Evolutionary conservation across 2,113 vertebrate species (phyloP).

Genomic region (Podarcis cretensis): DNA sequence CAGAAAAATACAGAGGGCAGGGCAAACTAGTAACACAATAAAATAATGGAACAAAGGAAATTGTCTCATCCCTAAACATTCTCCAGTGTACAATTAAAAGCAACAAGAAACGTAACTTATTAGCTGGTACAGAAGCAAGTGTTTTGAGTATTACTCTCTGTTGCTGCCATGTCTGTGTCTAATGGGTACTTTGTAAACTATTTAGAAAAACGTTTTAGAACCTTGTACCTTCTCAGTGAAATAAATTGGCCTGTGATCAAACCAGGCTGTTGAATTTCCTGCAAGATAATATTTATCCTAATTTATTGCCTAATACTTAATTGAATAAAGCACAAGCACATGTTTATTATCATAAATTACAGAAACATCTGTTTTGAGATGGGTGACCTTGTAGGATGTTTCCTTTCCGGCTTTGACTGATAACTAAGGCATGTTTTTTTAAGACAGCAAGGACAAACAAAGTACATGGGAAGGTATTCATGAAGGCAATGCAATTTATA

Average conservation of each 20-base stretch:
- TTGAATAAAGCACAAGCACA: constrained; percentile 32
- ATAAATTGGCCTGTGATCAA: constrained; percentile 24
- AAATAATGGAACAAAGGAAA: not conserved
- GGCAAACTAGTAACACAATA: not conserved
- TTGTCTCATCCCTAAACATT: not conserved
- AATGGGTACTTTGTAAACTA: constrained; percentile 5
- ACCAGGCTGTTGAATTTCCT: constrained; percentile 37
- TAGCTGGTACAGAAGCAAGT: not conserved
- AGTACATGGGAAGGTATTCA: constrained; percentile 19
- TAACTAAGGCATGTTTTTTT: constrained; percentile 1
- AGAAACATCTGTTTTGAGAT: constrained; percentile 51
- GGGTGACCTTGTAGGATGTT: constrained; percentile 44
- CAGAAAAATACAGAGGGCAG: not conserved
- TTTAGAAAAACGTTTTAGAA: not conserved
- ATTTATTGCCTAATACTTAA: constrained; percentile 52
- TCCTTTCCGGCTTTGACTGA: constrained; percentile 53
- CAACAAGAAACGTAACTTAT: not conserved
- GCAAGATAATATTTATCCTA: constrained; percentile 33
- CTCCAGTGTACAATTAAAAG: not conserved
- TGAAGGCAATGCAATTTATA: constrained; percentile 62
- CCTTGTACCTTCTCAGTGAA: not conserved
- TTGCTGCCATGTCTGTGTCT: not conserved
- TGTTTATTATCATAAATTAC: constrained; percentile 47
- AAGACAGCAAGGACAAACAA: constrained; percentile 54
- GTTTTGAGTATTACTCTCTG: not conserved